phyloP scores from a whole-genome alignment of 2,113 vertebrate genomes.

The Zosterops japonicus region DNA sequence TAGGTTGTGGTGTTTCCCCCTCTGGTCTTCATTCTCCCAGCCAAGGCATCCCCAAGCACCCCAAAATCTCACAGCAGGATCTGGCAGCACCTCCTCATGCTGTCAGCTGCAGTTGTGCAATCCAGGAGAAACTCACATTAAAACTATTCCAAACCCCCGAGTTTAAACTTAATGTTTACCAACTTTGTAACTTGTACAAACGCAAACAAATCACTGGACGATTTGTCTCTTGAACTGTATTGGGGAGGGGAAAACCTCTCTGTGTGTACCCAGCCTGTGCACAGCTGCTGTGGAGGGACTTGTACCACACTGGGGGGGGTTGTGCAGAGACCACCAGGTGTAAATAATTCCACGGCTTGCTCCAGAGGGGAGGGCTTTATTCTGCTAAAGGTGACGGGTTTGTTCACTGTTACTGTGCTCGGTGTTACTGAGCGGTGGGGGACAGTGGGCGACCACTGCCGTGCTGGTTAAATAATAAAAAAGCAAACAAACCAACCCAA shows the following conservation, averaged over 20 bases:
- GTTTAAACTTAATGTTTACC: background rate
- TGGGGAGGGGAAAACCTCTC: background rate
- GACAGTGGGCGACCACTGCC: slow-evolving; percentile 82
- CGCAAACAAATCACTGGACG: slow-evolving; percentile 11
- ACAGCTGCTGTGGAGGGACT: slow-evolving; percentile 71
- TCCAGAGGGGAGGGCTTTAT: slow-evolving; percentile 76
- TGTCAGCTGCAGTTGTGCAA: background rate
- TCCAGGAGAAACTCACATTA: background rate
- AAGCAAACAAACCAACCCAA: slow-evolving; percentile 5
- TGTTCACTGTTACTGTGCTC: slow-evolving; percentile 78
- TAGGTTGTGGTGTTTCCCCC: background rate
- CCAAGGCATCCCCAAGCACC: background rate
- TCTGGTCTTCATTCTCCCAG: background rate
- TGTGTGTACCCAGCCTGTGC: slow-evolving; percentile 76
- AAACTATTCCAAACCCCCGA: background rate
- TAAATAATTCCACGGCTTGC: slow-evolving; percentile 87
- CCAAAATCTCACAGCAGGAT: fast-evolving
- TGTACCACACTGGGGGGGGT: slow-evolving; percentile 79
- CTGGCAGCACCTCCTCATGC: background rate
- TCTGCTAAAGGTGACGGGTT: slow-evolving; percentile 60
- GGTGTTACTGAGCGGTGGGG: slow-evolving; percentile 78
- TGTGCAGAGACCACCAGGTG: slow-evolving; percentile 83
- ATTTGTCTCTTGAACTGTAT: slow-evolving; percentile 61
- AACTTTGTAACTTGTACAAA: slow-evolving; percentile 46
- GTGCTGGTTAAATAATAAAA: slow-evolving; percentile 86